Base-by-base conservation (phyloP, 2,113 vertebrate genomes). In the Poicephalus meyeri region DNA sequence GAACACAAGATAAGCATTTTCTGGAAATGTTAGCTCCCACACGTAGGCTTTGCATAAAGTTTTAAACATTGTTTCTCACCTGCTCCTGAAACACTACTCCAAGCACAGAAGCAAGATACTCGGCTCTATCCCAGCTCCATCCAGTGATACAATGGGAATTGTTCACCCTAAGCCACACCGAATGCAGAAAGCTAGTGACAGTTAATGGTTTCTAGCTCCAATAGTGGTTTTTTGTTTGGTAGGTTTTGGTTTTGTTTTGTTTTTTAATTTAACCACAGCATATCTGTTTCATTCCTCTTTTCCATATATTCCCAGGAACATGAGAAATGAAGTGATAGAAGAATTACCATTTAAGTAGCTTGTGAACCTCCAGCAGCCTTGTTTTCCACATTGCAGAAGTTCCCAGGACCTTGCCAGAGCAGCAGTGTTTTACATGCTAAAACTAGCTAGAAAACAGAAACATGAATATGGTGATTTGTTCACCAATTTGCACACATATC, bases 21-120 rank as follows among this genome's bases (percentile, higher is more conserved):
- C 28, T 58, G 41, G 61, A 26, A 55, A 16, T 0, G 2, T 0
- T 0, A 3, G 66, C 15, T 73, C 64, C 77, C 50, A 26, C 10
- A 16, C 0, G 0, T 7, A n/a, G 16, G 44, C 39, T 77, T 10
- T 68, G 31, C 28, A 35, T 3, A 2, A 41, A 20, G 56, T 37
- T 84, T 60, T 37, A 63, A 42, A 28, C 60, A 42, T 10, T 18
- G 3, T 13, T 64, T 58, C 60, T 61, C 68, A 83, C n/a, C 65
- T 58, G 31, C 39, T 80, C 79, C 53, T 78, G 70, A 83, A 44
- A 19, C 16, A 5, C 39, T 35, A 29, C 26, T 58, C 20, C 68
- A 86, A 47, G 44, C 53, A 74, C 26, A 52, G 44, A 77, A 72
- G 14, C 16, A 9, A 26, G 31, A 6, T 29, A 10, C 5, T 60